Evolutionary conservation across 2,113 vertebrate genomes (phyloP).

Genomic region (Pedetes capensis): DNA sequence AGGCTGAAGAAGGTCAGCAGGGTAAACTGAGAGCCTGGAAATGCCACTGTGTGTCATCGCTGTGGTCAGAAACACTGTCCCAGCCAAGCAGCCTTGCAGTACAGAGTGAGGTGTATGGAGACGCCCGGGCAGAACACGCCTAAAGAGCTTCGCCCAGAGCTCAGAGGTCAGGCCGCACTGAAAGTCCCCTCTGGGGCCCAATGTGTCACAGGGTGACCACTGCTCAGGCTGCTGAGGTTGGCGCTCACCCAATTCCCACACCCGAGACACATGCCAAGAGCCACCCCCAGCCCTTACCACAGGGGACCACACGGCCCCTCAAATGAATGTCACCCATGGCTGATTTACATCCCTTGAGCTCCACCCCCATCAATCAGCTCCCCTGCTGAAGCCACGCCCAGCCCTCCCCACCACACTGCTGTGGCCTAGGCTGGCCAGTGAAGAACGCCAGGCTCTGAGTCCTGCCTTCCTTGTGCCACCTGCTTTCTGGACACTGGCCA

Average conservation of each 20-base stretch:
- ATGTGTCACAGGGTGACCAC: background rate
- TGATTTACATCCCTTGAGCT: background rate
- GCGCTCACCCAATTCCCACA: fast-evolving
- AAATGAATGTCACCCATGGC: background rate
- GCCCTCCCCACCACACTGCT: background rate
- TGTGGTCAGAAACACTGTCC: background rate
- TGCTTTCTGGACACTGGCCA: background rate
- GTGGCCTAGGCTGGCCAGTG: background rate
- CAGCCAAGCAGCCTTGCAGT: fast-evolving
- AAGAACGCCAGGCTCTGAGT: background rate
- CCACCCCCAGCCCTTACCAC: background rate
- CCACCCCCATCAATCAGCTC: background rate
- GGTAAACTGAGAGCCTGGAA: background rate
- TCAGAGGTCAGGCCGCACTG: background rate
- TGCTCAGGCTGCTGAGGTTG: no score
- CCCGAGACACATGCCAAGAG: background rate
- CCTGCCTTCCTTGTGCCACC: background rate
- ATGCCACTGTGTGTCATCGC: background rate
- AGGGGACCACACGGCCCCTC: background rate
- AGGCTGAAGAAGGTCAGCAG: background rate
- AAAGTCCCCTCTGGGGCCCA: background rate
- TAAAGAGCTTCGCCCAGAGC: background rate
- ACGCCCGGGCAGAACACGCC: background rate
- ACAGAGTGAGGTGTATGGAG: background rate
- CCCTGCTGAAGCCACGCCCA: background rate